phyloP scores from a whole-genome alignment of 2,797 vertebrate species.

The Dallia pectoralis region DNA sequence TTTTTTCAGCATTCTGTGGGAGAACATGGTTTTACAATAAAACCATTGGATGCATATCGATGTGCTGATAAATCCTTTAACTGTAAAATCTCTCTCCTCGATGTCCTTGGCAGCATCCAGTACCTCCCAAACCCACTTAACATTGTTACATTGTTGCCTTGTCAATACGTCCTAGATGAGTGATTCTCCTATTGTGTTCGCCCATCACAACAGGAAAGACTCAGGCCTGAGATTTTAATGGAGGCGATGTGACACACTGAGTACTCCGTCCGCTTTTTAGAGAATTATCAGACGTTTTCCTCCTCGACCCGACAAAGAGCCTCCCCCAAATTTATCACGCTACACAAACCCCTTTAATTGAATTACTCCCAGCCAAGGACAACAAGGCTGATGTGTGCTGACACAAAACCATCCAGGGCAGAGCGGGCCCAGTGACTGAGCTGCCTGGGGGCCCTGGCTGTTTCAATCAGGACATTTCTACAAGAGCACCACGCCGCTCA shows the following conservation, averaged over 20 bases:
- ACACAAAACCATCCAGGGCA: constrained; percentile 67
- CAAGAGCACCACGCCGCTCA: constrained; percentile 49
- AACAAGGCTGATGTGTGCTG: constrained; percentile 68
- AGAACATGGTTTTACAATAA: not conserved
- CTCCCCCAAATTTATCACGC: constrained; percentile 65
- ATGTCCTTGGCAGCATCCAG: constrained; percentile 48
- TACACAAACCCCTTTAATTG: constrained; percentile 71
- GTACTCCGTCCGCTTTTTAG: constrained; percentile 47
- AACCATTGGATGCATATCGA: constrained; percentile 24
- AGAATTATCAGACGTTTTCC: constrained; percentile 50
- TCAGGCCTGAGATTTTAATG: constrained; percentile 55
- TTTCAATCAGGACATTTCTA: constrained; percentile 50
- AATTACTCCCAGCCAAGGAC: constrained; percentile 64
- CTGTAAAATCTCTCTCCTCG: constrained; percentile 27
- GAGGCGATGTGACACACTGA: constrained; percentile 59
- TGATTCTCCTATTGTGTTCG: constrained; percentile 67
- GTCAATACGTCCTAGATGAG: constrained; percentile 65
- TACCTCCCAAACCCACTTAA: constrained; percentile 57
- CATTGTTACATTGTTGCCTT: constrained; percentile 66
- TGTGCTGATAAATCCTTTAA: constrained; percentile 38
- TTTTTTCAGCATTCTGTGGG: not conserved
- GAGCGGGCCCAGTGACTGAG: constrained; percentile 45
- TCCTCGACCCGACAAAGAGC: constrained; percentile 56
- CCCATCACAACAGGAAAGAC: constrained; percentile 65
- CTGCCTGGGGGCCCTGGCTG: constrained; percentile 49